Conservation (phyloP, 2,113 vertebrate species). For the Eonycteris spelaea region DNA sequence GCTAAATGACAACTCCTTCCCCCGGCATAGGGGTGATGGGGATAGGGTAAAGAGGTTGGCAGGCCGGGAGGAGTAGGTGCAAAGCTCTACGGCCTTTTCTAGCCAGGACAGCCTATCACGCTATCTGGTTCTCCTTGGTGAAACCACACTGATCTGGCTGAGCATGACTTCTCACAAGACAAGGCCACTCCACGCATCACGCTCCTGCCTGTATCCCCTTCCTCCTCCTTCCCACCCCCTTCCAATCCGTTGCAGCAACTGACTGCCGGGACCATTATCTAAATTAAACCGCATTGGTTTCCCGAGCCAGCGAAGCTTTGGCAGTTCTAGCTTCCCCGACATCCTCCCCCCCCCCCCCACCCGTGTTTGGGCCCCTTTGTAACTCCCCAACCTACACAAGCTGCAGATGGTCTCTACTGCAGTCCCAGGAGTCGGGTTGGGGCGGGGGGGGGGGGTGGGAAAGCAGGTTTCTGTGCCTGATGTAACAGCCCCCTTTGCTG, state of each 20-base stretch:
- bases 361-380: conserved; percentile 52
- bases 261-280: conserved; percentile 73
- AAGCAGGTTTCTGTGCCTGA: background rate
- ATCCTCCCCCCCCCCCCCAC: conserved; percentile 3
- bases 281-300: conserved; percentile 77
- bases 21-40: background rate
- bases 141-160: background rate
- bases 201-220: background rate
- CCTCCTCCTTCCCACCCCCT: background rate
- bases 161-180: background rate
- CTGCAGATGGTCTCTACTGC: conserved; percentile 7
- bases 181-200: conserved; percentile 6
- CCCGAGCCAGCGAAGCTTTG: conserved; percentile 69
- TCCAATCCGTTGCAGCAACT: conserved; percentile 49
- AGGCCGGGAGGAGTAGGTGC: background rate
- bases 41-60: background rate
- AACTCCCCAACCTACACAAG: conserved; percentile 1
- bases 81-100: background rate
- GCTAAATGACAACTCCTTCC: background rate
- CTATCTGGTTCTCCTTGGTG: background rate
- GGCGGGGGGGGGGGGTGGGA: background rate
- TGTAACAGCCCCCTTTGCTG: background rate
- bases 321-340: conserved; percentile 56
- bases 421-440: background rate
- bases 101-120: background rate